A percentile compares a stretch with the other conserved stretches of the same genome.
Evolutionary conservation across 2,113 vertebrate genomes (phyloP).

Genomic region (Cnemophilus loriae): DNA sequence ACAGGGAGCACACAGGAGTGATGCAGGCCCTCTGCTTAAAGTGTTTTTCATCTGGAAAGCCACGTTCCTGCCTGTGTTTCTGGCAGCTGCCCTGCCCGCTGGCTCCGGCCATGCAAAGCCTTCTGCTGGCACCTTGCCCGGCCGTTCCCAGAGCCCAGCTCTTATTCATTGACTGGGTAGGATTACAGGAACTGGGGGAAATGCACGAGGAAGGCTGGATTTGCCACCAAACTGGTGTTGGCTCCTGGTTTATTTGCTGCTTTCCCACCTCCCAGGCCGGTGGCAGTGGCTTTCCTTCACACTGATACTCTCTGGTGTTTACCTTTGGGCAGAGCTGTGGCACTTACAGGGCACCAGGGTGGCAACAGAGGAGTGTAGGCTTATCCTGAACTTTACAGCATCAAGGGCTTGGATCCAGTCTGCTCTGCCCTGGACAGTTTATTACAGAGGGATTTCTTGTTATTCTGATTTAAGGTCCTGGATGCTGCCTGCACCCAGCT

Average conservation of each 20-base stretch:
- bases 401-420: background rate
- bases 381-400: background rate
- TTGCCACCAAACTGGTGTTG: background rate
- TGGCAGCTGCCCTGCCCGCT: constrained; percentile 41
- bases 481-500: background rate
- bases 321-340: background rate
- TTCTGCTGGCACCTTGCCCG: background rate
- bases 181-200: constrained; percentile 45
- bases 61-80: background rate
- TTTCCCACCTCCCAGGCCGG: background rate
- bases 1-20: background rate
- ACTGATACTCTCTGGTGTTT: fast-evolving
- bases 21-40: background rate
- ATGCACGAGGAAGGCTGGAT: background rate
- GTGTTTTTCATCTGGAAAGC: background rate
- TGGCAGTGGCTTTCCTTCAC: background rate
- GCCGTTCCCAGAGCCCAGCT: background rate
- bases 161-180: constrained; percentile 63
- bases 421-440: background rate
- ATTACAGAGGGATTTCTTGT: background rate
- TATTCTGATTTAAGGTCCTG: background rate
- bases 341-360: fast-evolving
- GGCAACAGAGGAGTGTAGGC: background rate
- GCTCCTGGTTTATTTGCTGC: background rate
- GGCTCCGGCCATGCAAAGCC: background rate